phyloP scores from a whole-genome alignment of 2,113 vertebrate genomes.

The Etheostoma spectabile region DNA sequence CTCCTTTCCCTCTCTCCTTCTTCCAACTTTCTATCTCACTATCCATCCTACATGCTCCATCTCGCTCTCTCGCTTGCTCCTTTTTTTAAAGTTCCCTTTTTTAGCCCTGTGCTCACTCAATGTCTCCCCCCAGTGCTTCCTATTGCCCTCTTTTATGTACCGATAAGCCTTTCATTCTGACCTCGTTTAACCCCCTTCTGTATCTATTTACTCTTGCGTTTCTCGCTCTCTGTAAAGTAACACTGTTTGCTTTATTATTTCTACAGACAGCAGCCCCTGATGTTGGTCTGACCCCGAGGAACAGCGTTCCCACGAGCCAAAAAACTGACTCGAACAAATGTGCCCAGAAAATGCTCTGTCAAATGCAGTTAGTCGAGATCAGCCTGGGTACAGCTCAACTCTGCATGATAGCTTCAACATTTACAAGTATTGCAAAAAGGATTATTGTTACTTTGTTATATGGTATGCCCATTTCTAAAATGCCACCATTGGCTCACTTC shows the following conservation, averaged over 20 bases:
- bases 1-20: constrained; percentile 39
- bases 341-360: constrained; percentile 55
- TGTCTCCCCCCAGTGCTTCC: constrained; percentile 49
- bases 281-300: constrained; percentile 59
- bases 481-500: not conserved
- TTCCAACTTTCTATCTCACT: constrained; percentile 29
- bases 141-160: constrained; percentile 55
- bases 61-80: constrained; percentile 27
- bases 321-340: constrained; percentile 66
- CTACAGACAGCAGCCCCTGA: constrained; percentile 53
- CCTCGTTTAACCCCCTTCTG: constrained; percentile 71
- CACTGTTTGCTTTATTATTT: constrained; percentile 64
- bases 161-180: constrained; percentile 60
- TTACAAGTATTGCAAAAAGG: constrained; percentile 28
- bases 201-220: constrained; percentile 57
- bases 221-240: constrained; percentile 61
- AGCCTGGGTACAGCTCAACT: constrained; percentile 9
- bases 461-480: not conserved
- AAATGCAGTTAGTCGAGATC: constrained; percentile 55
- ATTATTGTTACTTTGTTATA: not conserved
- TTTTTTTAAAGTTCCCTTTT: constrained; percentile 19
- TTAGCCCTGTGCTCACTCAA: constrained; percentile 34
- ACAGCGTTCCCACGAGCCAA: constrained; percentile 45
- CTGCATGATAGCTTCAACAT: constrained; percentile 36
- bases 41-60: constrained; percentile 24